A percentile compares a stretch with the other conserved stretches of the same genome.
Conservation (phyloP, 2,113 vertebrate genomes). For the Hippocampus zosterae region DNA sequence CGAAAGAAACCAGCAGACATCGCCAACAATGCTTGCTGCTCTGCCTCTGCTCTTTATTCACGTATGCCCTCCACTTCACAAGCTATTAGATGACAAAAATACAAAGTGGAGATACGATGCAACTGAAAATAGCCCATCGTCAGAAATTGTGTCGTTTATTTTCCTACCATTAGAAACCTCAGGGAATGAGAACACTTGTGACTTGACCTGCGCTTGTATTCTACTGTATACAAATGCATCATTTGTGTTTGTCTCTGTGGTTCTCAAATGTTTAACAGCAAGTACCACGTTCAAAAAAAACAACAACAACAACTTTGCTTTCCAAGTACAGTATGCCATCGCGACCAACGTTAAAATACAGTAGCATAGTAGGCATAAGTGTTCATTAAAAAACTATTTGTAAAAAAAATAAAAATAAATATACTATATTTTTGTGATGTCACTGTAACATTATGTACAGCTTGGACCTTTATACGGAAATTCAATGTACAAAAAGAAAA, state of each 20-base stretch:
- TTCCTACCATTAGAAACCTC: neutral
- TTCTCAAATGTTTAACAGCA: neutral
- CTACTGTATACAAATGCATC: neutral
- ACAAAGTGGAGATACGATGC: neutral
- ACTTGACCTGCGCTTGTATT: neutral
- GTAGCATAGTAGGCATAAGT: no score
- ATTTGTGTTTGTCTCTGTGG: neutral
- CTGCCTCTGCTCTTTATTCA: conserved; percentile 21
- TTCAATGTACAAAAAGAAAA: no score
- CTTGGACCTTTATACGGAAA: no score
- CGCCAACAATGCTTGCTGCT: conserved; percentile 15
- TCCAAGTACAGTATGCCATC: no score
- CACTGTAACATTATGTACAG: no score
- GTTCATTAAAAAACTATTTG: no score
- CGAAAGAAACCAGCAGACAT: conserved; percentile 29
- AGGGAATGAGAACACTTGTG: neutral
- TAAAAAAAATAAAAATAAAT: no score
- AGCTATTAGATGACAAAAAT: conserved; percentile 5
- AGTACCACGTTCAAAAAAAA: neutral
- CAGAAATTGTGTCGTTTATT: neutral
- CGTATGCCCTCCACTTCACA: conserved; percentile 2
- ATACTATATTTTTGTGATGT: no score
- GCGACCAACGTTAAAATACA: no score
- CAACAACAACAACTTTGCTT: no score
- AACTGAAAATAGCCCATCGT: neutral